phyloP scores from a whole-genome alignment of 2,113 vertebrate species.

The Hyperoodon ampullatus region DNA sequence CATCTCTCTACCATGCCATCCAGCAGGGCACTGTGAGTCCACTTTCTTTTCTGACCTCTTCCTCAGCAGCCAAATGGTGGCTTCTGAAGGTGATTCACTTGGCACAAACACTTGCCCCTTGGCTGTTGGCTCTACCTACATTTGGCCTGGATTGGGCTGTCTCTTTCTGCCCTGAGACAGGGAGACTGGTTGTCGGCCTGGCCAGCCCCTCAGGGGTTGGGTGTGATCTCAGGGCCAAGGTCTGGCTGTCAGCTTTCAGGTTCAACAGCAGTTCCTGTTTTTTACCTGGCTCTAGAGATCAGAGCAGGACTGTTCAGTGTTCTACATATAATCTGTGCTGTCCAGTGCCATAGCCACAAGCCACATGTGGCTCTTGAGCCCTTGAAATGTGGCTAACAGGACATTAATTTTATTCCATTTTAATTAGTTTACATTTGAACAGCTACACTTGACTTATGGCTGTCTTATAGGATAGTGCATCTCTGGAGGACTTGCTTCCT shows the following conservation, averaged over 20 bases:
- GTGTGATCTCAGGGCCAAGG: neutral
- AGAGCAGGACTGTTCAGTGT: neutral
- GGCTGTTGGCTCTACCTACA: neutral
- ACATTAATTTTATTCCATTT: neutral
- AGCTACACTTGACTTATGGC: neutral
- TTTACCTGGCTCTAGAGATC: neutral
- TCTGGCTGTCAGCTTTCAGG: neutral
- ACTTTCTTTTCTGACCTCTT: neutral
- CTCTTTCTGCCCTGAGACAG: neutral
- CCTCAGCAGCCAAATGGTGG: neutral
- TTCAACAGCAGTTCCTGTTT: neutral
- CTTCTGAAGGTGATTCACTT: neutral
- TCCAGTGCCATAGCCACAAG: accelerated
- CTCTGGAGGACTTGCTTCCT: neutral
- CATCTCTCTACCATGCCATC: neutral
- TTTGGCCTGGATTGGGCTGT: neutral
- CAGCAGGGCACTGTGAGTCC: neutral
- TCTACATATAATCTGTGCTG: neutral
- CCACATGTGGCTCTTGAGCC: neutral
- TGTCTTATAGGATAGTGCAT: neutral
- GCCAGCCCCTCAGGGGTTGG: neutral
- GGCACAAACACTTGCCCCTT: neutral
- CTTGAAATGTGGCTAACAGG: neutral
- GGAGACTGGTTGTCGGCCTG: neutral
- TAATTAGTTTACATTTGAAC: neutral